phyloP scores from a whole-genome alignment of 2,113 vertebrate genomes.

The Ochotona curzoniae region DNA sequence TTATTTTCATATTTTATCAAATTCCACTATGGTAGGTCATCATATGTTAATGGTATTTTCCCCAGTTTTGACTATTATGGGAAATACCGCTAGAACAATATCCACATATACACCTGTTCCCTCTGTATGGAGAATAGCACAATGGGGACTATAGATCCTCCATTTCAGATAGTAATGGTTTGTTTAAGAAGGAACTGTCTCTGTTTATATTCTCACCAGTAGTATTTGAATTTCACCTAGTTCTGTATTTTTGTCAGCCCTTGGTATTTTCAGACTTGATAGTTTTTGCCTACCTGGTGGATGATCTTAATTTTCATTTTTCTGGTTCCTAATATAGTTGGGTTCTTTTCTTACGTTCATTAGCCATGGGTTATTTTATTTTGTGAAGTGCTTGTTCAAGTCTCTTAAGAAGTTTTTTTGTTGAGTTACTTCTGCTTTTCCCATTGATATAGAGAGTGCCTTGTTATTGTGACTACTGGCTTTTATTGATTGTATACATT shows the following conservation, averaged over 20 bases:
- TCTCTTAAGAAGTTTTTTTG: not conserved
- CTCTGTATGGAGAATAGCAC: not conserved
- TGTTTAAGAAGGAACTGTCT: not conserved
- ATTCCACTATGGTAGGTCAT: not conserved
- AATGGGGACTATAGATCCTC: not conserved
- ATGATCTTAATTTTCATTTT: slow-evolving; percentile 10
- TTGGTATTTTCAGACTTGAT: not conserved
- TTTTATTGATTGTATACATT: not conserved
- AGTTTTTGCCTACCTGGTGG: not conserved
- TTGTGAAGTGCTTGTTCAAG: no score
- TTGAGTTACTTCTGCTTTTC: not conserved
- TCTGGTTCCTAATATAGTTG: not conserved
- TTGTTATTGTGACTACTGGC: not conserved
- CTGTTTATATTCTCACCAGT: not conserved
- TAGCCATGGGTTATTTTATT: not conserved
- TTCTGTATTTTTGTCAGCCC: not conserved
- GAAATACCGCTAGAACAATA: not conserved
- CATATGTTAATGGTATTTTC: not conserved
- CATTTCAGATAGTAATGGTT: not conserved
- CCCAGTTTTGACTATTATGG: not conserved
- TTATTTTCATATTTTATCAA: not conserved
- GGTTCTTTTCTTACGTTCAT: not conserved
- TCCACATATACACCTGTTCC: not conserved
- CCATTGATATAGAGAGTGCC: not conserved
- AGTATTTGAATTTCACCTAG: not conserved